Base-by-base conservation (phyloP, 2,113 vertebrate species). In the Penelope pileata region DNA sequence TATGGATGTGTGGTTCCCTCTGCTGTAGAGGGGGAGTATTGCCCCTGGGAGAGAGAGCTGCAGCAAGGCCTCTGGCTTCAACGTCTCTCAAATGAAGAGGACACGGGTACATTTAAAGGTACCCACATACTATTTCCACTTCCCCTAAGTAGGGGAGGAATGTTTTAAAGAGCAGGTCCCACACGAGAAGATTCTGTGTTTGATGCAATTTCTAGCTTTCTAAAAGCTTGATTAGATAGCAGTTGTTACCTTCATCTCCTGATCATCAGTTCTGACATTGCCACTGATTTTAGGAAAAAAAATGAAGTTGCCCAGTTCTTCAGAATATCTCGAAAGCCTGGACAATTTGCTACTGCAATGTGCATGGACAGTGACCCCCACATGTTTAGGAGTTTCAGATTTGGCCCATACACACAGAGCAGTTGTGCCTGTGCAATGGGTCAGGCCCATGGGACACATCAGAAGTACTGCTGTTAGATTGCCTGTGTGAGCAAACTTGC, bases 1-100 rank as follows among this genome's bases (percentile, higher is more conserved):
- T 94, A 38, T 96, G 96, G 97, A 88, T 96, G 88, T 98, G 75
- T 98, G 98, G 97, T 97, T 98, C 98, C 98, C 98, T 98, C 98
- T 98, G 97, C 98, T 98, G 97, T 98, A 99, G 99, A 99, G 98
- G 99, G 99, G 66, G 99, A 99, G 98, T 99, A 99, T 98, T 99
- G 98, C 96, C 99, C 99, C 86, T 98, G 98, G 99, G 98, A 99
- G 94, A 98, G 91, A 97, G 99, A 99, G 96, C 98, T 99, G 94
- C 98, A 98, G 97, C 98, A 99, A 96, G 98, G 98, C 96, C 98
- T 98, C 88, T 99, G 98, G 99, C 98, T 99, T 95, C 98, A 98
- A 92, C 98, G 66, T 96, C 98, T 99, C 50, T 97, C 98, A 97
- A 95, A 98, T 48, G 98, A 99, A 99, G 98, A 99, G 97, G 98